A percentile compares a stretch with the other conserved stretches of the same genome.
phyloP scores from a whole-genome alignment of 2,113 vertebrate species.

The Podocnemis expansa region DNA sequence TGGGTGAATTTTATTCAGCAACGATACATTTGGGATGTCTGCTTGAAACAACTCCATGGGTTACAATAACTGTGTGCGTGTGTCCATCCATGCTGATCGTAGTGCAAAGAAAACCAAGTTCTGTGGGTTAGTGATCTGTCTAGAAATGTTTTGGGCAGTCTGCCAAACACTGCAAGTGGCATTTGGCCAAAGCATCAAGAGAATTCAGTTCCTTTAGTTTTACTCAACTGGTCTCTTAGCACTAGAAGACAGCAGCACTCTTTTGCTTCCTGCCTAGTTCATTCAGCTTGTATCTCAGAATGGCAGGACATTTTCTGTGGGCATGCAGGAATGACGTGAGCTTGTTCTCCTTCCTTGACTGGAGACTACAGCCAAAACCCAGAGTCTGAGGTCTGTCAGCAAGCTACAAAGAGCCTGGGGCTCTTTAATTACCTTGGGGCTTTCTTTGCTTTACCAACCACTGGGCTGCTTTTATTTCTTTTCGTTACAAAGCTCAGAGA shows the following conservation, averaged over 20 bases:
- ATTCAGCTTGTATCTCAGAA: neutral
- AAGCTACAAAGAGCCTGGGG: neutral
- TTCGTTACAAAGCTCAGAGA: neutral
- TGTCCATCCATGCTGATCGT: rapidly evolving
- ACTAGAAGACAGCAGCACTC: neutral
- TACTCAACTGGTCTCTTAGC: too few species aligned
- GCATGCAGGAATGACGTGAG: neutral
- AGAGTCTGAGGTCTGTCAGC: neutral
- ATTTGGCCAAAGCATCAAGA: too few species aligned
- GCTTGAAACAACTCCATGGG: neutral
- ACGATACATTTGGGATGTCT: neutral
- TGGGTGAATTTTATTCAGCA: too few species aligned
- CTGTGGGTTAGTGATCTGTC: neutral
- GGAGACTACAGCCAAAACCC: neutral
- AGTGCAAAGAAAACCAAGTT: neutral
- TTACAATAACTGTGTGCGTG: neutral
- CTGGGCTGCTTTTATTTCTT: neutral
- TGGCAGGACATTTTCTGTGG: neutral
- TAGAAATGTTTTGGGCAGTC: neutral
- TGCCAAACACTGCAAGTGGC: neutral
- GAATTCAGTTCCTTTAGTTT: too few species aligned
- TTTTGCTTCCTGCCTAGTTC: neutral
- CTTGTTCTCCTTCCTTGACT: neutral
- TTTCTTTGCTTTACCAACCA: neutral
- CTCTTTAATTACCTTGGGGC: neutral